Base-by-base conservation (phyloP, 2,797 vertebrate species). In the Saxicola maurus region DNA sequence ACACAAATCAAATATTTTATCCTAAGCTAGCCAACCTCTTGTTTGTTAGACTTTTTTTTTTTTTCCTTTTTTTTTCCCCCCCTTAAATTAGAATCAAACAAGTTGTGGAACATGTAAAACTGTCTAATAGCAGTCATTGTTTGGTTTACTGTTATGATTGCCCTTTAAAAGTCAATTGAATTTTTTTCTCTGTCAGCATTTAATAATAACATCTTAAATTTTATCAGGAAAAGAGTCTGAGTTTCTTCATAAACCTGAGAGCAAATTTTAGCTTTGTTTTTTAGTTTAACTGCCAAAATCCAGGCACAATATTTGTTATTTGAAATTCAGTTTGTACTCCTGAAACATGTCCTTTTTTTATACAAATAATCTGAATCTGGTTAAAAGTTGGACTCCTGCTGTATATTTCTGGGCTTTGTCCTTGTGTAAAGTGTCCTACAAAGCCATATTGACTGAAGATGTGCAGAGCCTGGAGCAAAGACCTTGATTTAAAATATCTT, bases 401-500 rank as follows among this genome's bases (percentile, higher is more conserved):
- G 11, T 51, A 2, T 81, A 35, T 59, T 78, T 17, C 31, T 81
- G 53, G 35, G 37, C 31, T 89, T 92, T 77, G 48, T 86, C 23
- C 65, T 83, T 35, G 57, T 65, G 21, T 60, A 69, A 77, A n/a
- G 12, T 57, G 55, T 78, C 73, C 59, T 49, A 57, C 13, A 74
- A 77, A 86, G 53, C 42, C 25, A 10, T 80, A 42, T 28, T 94
- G 93, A 74, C 69, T 56, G 43, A 74, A 79, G 74, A 40, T 53
- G 33, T 86, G 45, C 49, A 81, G 43, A 72, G 82, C 66, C 66
- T 2, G 1, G 49, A 91, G 93, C 89, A 91, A 89, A 93, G 74
- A 72, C 73, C 56, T 86, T 93, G 71, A 92, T 94, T 92, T 92
- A 65, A 93, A 96, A 79, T 94, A 92, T 90, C 76, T 91, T 94